A percentile compares a stretch with the other conserved stretches of the same genome.
phyloP scores from a whole-genome alignment of 2,888 invertebrate species.

The Epinotia nisella region DNA sequence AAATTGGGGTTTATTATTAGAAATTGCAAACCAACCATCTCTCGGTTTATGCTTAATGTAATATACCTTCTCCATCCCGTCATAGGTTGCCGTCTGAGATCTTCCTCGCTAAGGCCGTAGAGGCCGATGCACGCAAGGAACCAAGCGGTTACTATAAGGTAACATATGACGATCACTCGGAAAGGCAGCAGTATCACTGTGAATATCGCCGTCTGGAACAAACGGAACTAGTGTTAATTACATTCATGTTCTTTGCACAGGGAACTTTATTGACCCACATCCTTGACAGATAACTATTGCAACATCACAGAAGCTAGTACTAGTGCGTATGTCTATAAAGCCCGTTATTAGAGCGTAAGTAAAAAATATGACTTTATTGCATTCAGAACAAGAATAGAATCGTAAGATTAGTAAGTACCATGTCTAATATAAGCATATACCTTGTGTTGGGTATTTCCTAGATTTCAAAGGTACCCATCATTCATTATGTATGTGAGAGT shows the following conservation, averaged over 20 bases:
- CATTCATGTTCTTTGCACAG: background rate
- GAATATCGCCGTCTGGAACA: conserved; percentile 92
- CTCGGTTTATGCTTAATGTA: background rate
- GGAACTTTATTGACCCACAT: background rate
- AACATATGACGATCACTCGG: conserved; percentile 90
- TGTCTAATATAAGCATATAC: no score
- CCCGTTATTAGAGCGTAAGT: background rate
- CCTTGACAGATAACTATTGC: background rate
- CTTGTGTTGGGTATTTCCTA: no score
- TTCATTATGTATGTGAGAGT: background rate
- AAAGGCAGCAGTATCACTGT: conserved; percentile 94
- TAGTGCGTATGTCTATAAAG: no score
- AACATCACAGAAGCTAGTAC: background rate
- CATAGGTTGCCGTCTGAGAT: conserved; percentile 90
- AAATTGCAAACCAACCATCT: background rate
- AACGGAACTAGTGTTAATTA: conserved; percentile 2
- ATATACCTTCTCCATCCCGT: conserved; percentile 95
- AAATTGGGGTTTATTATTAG: background rate
- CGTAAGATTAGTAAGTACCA: no score
- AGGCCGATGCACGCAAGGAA: conserved; percentile 92
- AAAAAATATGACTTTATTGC: background rate
- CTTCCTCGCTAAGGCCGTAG: conserved; percentile 91
- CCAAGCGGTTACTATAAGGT: conserved; percentile 92
- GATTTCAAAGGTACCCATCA: no score
- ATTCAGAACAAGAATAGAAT: background rate